Evolutionary conservation across 1,140 invertebrate genomes (phyloP).

Genomic region (Agrilus planipennis): DNA sequence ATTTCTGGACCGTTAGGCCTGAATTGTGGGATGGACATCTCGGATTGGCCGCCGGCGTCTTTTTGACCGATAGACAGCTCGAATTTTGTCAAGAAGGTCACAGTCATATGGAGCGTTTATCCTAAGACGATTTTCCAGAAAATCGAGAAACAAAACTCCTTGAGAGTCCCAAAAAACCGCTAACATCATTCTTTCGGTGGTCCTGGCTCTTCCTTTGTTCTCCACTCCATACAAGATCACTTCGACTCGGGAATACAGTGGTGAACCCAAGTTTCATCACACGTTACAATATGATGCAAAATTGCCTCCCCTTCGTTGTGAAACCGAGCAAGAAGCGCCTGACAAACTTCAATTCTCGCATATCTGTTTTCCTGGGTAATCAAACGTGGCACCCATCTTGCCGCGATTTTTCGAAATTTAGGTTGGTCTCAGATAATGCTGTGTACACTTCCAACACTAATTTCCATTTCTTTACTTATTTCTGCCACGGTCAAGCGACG

Average conservation of each 20-base stretch:
- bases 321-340: background rate
- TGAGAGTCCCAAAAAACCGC: too few relatives aligned
- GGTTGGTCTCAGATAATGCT: background rate
- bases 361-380: background rate
- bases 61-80: too few relatives aligned
- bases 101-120: too few relatives aligned
- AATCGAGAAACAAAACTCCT: too few relatives aligned
- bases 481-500: background rate
- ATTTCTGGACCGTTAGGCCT: too few relatives aligned
- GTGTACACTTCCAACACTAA: background rate
- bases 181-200: too few relatives aligned
- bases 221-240: background rate
- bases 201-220: too few relatives aligned
- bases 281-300: background rate
- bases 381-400: background rate
- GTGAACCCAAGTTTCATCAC: background rate
- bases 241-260: background rate
- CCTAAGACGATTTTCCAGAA: too few relatives aligned
- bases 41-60: too few relatives aligned
- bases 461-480: background rate
- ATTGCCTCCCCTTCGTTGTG: background rate
- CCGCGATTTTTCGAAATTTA: too few relatives aligned
- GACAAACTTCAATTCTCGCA: background rate
- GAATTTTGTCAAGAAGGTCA: too few relatives aligned
- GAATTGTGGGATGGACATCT: too few relatives aligned